Base-by-base conservation (phyloP, 2,113 vertebrate species). In the Cygnus buccinator region DNA sequence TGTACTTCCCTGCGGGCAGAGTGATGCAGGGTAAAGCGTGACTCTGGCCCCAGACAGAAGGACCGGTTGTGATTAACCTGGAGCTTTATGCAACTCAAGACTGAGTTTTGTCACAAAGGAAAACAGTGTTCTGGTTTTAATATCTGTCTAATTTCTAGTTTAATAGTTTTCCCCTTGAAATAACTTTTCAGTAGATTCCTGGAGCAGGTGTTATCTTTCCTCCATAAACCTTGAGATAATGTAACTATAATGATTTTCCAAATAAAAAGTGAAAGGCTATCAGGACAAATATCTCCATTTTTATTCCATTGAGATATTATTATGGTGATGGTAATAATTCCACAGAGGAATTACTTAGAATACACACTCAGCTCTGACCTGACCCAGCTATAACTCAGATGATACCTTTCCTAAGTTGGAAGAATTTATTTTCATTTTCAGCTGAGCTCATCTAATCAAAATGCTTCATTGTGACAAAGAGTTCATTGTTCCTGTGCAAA, bases 351-450 rank as follows among this genome's bases (percentile, higher is more conserved):
- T 98, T 98, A 98, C 97, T 97, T 97, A 97, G 97, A 98, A 95
- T 93, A 97, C 70, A 73, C 67, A 84, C 89, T 95, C 89, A 70
- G 92, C 94, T 96, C 93, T 96, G 96, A 96, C 95, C 94, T 98
- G 98, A 98, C 98, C 98, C 95, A 95, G 93, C 97, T 94, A 97
- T 98, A 98, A 97, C 97, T 96, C 94, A 97, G 93, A 95, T 96
- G 93, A 97, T 96, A 97, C 85, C 87, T 97, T 93, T 84, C 71
- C 85, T 87, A 97, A 98, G 93, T 95, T 96, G 90, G 90, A 97
- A 96, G 96, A 98, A 98, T 98, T 98, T 97, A 98, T 98, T 98
- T 98, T 98, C 98, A 98, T 98, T 98, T 96, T 94, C 92, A 95
- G 29, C 90, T 90, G 95, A 96, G 96, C 96, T 94, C 95, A 97